A percentile compares a stretch with the other conserved stretches of the same genome.
Evolutionary conservation across 2,113 vertebrate species (phyloP).

Genomic region (Naja naja): DNA sequence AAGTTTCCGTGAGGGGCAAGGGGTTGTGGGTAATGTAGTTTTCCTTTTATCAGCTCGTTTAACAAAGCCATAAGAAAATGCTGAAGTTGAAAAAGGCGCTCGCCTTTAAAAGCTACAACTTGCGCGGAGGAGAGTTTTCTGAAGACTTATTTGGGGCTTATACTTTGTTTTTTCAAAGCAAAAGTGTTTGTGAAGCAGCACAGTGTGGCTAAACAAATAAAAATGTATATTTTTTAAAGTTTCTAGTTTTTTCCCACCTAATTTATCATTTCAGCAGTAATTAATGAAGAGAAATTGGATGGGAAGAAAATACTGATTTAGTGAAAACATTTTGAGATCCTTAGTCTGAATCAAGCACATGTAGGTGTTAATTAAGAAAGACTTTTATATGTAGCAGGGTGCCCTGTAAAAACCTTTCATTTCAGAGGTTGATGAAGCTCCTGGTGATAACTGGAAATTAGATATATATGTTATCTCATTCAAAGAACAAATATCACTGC

Average conservation of each 20-base stretch:
- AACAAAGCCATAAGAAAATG: background rate
- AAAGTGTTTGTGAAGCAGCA: background rate
- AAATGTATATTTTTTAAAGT: background rate
- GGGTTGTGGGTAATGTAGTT: constrained; percentile 24
- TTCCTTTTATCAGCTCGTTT: background rate
- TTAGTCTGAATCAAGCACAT: background rate
- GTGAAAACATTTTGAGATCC: background rate
- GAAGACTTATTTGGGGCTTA: background rate
- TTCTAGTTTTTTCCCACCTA: background rate
- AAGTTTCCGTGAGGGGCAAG: background rate
- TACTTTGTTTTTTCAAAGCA: background rate
- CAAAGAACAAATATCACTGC: background rate
- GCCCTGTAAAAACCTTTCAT: background rate
- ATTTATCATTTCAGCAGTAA: background rate
- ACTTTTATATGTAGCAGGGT: background rate
- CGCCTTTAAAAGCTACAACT: background rate
- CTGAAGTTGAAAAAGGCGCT: background rate
- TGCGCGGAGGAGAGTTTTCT: background rate
- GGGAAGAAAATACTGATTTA: background rate
- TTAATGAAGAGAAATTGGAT: background rate
- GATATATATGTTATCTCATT: background rate
- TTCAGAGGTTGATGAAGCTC: background rate
- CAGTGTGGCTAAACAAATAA: background rate
- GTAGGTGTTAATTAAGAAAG: background rate
- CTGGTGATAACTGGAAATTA: background rate